Conservation (phyloP, 2,797 vertebrate species). For the Micrastur ruficollis region DNA sequence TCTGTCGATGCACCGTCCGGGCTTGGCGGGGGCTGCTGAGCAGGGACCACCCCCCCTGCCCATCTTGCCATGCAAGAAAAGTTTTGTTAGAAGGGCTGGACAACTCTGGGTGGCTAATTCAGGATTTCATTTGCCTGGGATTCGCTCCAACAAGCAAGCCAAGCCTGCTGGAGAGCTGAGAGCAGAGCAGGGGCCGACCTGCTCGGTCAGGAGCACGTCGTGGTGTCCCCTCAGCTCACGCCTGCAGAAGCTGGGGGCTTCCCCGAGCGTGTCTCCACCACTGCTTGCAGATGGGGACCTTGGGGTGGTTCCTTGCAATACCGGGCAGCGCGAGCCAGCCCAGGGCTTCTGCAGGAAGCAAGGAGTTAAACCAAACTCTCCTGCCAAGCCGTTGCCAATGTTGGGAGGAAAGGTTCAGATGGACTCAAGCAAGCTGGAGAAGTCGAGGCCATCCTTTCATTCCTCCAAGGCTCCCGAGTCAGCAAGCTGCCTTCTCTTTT, state of each 20-base stretch:
- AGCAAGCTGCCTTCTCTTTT: conserved; percentile 22
- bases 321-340: background rate
- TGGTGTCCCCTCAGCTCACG: background rate
- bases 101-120: background rate
- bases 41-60: background rate
- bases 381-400: background rate
- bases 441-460: background rate
- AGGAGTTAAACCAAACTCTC: background rate
- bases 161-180: background rate
- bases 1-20: accelerated
- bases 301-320: background rate
- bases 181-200: background rate
- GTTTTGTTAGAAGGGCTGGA: background rate
- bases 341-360: background rate
- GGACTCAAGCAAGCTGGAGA: background rate
- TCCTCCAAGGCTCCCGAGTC: conserved; percentile 7
- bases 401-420: background rate
- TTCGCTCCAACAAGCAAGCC: background rate
- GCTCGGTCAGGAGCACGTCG: accelerated
- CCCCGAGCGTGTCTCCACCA: background rate
- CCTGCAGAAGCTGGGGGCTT: background rate
- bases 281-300: background rate
- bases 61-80: background rate
- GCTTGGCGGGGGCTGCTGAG: background rate
- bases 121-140: background rate